Evolutionary conservation across 2,797 vertebrate genomes (phyloP), one percentile per base, ranked within the genome.

Genomic region (Thripadectes ignobilis): DNA sequence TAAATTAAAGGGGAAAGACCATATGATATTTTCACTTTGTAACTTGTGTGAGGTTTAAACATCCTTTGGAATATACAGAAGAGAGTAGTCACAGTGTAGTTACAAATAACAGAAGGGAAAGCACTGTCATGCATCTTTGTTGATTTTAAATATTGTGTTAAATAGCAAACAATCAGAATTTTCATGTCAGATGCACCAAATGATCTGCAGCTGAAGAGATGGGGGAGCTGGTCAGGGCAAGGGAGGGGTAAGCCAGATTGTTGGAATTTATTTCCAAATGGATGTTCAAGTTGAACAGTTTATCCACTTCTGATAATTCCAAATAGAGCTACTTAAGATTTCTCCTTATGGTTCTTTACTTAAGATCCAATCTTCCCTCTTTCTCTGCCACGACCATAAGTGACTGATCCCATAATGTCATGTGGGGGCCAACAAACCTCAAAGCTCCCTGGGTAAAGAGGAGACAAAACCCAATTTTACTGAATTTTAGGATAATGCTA

Each of bases 21-120:
- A 87, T 91, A 95, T 89, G 94, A 95, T 96, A 87, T 93, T 95
- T 95, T 94, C 87, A 13, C 65, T 90, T 66, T 0, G 0, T 79
- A 74, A 80, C 29, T 94, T 61, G 23, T 73, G 41, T 74, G 88
- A 92, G 84, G 71, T 62, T 96, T 95, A 94, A 93, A 95, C 87
- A 92, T 36, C 74, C 80, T 75, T 85, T 83, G 89, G 74, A 96
- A 74, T 49, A 7, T 3, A 68, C 30, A 67, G 30, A 69, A 93
- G 79, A 65, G 68, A 75, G 69, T 93, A 75, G 80, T 88, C 74
- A 59, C 71, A 68, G 72, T 18, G 19, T 78, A 2, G 19, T 92
- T 82, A 48, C 55, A 86, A 92, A 89, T 92, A 89, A 91, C 91
- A 96, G 88, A 92, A 92, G 93, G 89, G 85, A 76, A 71, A 85